Conservation (phyloP, 35 echinoderm and acorn worm genomes). For the Ophioderma brevispina region DNA sequence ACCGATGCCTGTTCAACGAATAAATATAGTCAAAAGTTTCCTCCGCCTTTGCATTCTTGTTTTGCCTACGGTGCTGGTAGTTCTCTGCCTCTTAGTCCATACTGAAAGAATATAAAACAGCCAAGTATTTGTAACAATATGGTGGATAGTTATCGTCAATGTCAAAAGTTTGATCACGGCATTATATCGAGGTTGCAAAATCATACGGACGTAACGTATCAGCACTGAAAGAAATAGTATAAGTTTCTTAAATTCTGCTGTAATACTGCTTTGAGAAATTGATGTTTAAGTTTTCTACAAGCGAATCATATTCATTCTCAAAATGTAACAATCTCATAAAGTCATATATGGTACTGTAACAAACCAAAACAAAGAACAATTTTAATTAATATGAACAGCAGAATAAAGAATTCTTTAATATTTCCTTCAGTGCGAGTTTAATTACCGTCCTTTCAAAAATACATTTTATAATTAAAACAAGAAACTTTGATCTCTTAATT, state of each 20-base stretch:
- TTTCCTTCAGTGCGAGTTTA: too few relatives aligned
- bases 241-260: not conserved
- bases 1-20: conserved; percentile 90
- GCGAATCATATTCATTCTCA: too few relatives aligned
- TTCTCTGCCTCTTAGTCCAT: conserved; percentile 88
- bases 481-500: too few relatives aligned
- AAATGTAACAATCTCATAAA: too few relatives aligned
- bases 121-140: not conserved
- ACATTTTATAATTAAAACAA: too few relatives aligned
- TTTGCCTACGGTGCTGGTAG: conserved; percentile 85
- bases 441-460: too few relatives aligned
- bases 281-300: too few relatives aligned
- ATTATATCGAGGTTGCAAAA: not conserved
- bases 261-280: not conserved
- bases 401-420: too few relatives aligned
- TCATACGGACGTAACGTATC: not conserved
- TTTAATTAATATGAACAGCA: too few relatives aligned
- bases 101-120: conserved; percentile 61
- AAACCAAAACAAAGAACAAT: too few relatives aligned
- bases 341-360: too few relatives aligned
- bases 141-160: not conserved
- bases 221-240: not conserved
- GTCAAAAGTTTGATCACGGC: not conserved
- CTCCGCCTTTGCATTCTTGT: conserved; percentile 96
- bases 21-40: conserved; percentile 97